Evolutionary conservation across 2,888 invertebrate genomes (phyloP).

Genomic region (Microctonus aethiopoides): DNA sequence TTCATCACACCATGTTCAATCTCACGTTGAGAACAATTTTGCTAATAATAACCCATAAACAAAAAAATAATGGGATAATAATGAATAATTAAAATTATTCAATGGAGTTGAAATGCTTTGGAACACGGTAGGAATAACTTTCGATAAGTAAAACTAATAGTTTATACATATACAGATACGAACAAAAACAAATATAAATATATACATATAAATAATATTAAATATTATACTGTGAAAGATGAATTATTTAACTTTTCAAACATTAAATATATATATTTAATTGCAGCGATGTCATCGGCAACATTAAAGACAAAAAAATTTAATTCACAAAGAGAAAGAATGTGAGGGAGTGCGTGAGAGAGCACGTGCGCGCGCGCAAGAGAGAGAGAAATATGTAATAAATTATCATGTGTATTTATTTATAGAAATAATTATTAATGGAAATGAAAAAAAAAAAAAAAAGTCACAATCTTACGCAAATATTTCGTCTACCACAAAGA

Average conservation of each 20-base stretch:
- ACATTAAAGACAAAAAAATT: slow-evolving; percentile 29
- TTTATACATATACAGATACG: slow-evolving; percentile 24
- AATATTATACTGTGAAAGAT: slow-evolving; percentile 16
- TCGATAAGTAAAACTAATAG: slow-evolving; percentile 15
- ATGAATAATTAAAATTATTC: not conserved
- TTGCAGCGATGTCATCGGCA: slow-evolving; percentile 13
- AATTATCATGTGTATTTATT: slow-evolving; percentile 63
- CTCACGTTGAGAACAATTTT: not conserved
- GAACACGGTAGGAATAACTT: slow-evolving; percentile 11
- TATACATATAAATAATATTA: slow-evolving; percentile 27
- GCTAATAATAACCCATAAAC: not conserved
- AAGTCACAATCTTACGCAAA: no score
- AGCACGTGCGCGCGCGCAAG: slow-evolving; percentile 9
- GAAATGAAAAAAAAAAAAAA: slow-evolving; percentile 33
- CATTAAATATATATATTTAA: not conserved
- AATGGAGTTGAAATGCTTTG: not conserved
- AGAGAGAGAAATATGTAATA: slow-evolving; percentile 40
- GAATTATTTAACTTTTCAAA: slow-evolving; percentile 4
- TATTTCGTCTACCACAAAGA: not conserved
- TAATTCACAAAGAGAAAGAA: slow-evolving; percentile 25
- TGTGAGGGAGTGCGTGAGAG: slow-evolving; percentile 32
- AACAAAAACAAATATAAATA: slow-evolving; percentile 23
- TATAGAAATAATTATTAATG: slow-evolving; percentile 54
- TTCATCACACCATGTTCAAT: not conserved
- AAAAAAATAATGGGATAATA: not conserved